Percentiles rank a stretch among this genome's conserved stretches.
phyloP scores from a whole-genome alignment of 1,140 invertebrate species.

The Pseudomyrmex dendroicus region DNA sequence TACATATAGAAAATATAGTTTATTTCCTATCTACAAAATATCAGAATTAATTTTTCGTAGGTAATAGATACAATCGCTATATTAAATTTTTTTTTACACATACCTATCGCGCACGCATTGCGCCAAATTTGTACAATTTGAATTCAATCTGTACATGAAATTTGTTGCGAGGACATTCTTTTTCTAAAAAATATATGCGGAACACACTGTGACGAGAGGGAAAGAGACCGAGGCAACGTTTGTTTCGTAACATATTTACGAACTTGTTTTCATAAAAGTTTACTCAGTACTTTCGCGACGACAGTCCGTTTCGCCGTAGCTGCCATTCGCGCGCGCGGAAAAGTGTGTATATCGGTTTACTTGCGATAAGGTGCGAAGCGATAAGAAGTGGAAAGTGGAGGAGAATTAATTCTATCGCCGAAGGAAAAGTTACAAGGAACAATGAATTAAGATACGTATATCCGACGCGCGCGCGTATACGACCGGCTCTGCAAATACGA shows the following conservation, averaged over 20 bases:
- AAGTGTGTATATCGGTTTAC: neutral
- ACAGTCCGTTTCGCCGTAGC: no score
- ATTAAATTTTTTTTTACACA: no score
- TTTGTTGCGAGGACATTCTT: neutral
- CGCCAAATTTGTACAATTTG: no score
- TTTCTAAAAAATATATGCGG: neutral
- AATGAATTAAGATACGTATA: constrained; percentile 52
- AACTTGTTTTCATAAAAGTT: neutral
- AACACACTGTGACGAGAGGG: neutral
- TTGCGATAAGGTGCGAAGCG: constrained; percentile 18
- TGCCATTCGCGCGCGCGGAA: neutral
- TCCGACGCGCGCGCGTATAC: constrained; percentile 20
- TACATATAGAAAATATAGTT: neutral
- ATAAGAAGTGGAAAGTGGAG: constrained; percentile 50
- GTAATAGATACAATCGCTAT: no score
- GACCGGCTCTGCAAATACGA: constrained; percentile 48
- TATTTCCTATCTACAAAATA: neutral
- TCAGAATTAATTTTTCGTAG: no score
- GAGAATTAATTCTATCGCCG: constrained; percentile 53
- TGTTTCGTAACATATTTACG: constrained; percentile 1
- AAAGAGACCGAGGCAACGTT: neutral
- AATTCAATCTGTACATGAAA: no score
- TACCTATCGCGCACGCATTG: no score
- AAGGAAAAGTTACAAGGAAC: constrained; percentile 55
- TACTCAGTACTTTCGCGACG: neutral